Evolutionary conservation across 2,888 invertebrate genomes (phyloP).

Genomic region (Synergus itoensis): DNA sequence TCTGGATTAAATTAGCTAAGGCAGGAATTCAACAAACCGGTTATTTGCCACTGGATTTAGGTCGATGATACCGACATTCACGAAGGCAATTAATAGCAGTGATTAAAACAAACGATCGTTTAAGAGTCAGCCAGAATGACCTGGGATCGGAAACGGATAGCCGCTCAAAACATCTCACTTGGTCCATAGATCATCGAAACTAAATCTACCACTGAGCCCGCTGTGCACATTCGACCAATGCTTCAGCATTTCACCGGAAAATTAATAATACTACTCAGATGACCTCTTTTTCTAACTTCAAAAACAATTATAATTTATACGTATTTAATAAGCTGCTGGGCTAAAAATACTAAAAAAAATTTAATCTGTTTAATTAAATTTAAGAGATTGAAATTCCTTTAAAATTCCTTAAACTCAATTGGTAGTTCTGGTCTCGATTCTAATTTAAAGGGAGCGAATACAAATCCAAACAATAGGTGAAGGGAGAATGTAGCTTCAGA

Average conservation of each 20-base stretch:
- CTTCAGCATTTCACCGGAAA: slow-evolving; percentile 67
- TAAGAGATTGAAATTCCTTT: no score
- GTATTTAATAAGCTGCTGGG: no score
- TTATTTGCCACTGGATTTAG: slow-evolving; percentile 64
- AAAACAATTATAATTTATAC: neutral
- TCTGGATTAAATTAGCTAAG: slow-evolving; percentile 16
- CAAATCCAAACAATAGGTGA: no score
- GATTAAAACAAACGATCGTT: slow-evolving; percentile 76
- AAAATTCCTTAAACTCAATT: no score
- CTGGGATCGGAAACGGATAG: slow-evolving; percentile 73
- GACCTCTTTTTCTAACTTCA: slow-evolving; percentile 41
- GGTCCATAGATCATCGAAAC: slow-evolving; percentile 72
- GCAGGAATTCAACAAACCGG: slow-evolving; percentile 45
- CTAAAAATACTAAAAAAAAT: no score
- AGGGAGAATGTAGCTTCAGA: no score
- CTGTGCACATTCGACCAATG: slow-evolving; percentile 62
- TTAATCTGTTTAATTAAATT: no score
- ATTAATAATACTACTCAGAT: slow-evolving; percentile 68
- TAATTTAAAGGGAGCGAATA: no score
- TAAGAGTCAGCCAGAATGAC: slow-evolving; percentile 65
- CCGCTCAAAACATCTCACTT: slow-evolving; percentile 76
- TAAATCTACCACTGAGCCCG: slow-evolving; percentile 60
- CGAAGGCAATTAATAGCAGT: slow-evolving; percentile 69
- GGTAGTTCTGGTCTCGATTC: no score
- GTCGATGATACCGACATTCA: slow-evolving; percentile 38